Conservation (phyloP, 1,140 invertebrate genomes). For the Drosophila santomea region DNA sequence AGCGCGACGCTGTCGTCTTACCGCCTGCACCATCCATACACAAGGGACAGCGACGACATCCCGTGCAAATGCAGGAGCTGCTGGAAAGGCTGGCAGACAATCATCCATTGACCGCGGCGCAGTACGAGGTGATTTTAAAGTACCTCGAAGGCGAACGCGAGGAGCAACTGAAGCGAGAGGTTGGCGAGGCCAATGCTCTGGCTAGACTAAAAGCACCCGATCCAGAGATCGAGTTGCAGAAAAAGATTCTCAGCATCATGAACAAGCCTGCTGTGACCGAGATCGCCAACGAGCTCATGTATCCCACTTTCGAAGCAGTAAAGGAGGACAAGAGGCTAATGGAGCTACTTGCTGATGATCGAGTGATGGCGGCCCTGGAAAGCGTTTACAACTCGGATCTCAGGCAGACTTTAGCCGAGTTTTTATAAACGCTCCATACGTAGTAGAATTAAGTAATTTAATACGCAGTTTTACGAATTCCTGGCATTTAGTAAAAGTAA, state of each 20-base stretch:
- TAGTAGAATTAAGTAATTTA: conserved; percentile 14
- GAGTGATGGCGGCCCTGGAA: conserved; percentile 91
- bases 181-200: conserved; percentile 86
- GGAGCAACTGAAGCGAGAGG: conserved; percentile 89
- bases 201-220: conserved; percentile 85
- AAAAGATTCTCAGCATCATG: conserved; percentile 93
- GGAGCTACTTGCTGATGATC: conserved; percentile 86
- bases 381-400: conserved; percentile 59
- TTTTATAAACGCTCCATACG: conserved; percentile 41
- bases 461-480: not conserved
- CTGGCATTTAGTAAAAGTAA: not conserved
- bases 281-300: conserved; percentile 51
- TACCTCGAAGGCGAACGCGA: conserved; percentile 92
- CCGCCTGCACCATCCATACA: conserved; percentile 1
- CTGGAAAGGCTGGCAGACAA: conserved; percentile 93
- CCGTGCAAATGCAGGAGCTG: conserved; percentile 90
- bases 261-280: conserved; percentile 87
- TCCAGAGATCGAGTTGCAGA: conserved; percentile 87
- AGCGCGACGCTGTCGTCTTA: conserved; percentile 34
- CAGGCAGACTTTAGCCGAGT: conserved; percentile 35
- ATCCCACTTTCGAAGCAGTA: conserved; percentile 54
- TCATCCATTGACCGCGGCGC: conserved; percentile 90
- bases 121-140: conserved; percentile 92
- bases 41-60: conserved; percentile 84
- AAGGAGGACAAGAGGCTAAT: conserved; percentile 59